phyloP scores from a whole-genome alignment of 2,797 vertebrate genomes.

The Vespertilio murinus region DNA sequence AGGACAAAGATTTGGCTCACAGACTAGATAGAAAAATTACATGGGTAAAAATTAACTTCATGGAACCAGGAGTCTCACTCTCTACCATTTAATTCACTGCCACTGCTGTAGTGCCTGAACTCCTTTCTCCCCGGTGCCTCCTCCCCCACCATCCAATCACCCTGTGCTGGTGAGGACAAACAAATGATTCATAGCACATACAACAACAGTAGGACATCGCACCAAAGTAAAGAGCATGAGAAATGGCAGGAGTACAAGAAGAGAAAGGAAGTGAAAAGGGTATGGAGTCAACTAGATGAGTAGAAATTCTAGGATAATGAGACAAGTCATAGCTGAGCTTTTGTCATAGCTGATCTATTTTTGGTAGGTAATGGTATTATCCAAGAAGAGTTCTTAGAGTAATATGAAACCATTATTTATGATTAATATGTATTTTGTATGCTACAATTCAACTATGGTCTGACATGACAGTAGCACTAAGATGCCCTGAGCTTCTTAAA shows the following conservation, averaged over 20 bases:
- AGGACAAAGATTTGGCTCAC: constrained; percentile 92
- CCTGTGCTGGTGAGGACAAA: neutral
- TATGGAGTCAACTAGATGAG: neutral
- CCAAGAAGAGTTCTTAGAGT: neutral
- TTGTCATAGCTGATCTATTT: neutral
- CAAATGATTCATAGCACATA: neutral
- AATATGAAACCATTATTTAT: neutral
- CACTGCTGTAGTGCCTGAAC: neutral
- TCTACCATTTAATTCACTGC: neutral
- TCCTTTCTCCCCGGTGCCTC: neutral
- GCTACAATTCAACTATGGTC: neutral
- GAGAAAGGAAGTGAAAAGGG: neutral
- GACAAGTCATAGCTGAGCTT: neutral
- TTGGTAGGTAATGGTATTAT: neutral
- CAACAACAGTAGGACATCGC: rapidly evolving
- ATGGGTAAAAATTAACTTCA: neutral
- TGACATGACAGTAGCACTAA: neutral
- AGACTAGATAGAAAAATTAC: constrained; percentile 86
- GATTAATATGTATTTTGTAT: neutral
- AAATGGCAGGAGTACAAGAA: neutral
- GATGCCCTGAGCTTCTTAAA: neutral
- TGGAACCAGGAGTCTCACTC: neutral
- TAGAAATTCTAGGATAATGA: neutral
- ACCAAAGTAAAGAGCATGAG: neutral
- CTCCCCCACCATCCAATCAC: neutral